These are phyloP conservation scores for Platycheirus albimanus DNA, from an alignment of 2,888 invertebrate species.

Conservation along the genomic window DNA sequence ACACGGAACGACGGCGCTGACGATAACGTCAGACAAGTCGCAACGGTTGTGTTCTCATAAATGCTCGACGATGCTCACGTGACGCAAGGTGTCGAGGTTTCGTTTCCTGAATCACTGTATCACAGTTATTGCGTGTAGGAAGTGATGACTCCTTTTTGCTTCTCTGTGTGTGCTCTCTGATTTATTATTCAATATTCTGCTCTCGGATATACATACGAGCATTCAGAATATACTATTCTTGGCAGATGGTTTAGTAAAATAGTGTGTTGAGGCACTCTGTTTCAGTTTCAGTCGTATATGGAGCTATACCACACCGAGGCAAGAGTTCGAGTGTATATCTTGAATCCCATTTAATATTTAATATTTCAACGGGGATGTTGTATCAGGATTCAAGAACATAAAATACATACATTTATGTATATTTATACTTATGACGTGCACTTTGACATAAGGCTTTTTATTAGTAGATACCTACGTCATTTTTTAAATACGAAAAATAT, in stretches of 20 bases:
- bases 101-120: constrained; percentile 17
- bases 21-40: neutral
- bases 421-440: neutral
- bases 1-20: too few relatives aligned
- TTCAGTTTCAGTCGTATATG: too few relatives aligned
- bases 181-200: constrained; percentile 73
- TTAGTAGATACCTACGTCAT: neutral
- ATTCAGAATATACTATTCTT: constrained; percentile 56
- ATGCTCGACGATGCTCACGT: constrained; percentile 7
- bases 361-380: constrained; percentile 56
- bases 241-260: constrained; percentile 72
- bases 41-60: neutral
- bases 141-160: neutral
- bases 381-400: constrained; percentile 6
- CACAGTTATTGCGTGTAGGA: constrained; percentile 31
- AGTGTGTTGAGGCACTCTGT: constrained; percentile 60
- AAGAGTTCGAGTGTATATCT: constrained; percentile 41
- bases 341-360: constrained; percentile 52
- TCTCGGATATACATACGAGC: too few relatives aligned
- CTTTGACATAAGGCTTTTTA: constrained; percentile 22
- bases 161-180: constrained; percentile 36
- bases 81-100: constrained; percentile 17
- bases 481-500: constrained; percentile 24
- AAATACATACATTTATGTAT: neutral
- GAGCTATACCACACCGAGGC: constrained; percentile 1